Conservation (phyloP, 2,797 vertebrate species). For the Crenuchus spilurus region DNA sequence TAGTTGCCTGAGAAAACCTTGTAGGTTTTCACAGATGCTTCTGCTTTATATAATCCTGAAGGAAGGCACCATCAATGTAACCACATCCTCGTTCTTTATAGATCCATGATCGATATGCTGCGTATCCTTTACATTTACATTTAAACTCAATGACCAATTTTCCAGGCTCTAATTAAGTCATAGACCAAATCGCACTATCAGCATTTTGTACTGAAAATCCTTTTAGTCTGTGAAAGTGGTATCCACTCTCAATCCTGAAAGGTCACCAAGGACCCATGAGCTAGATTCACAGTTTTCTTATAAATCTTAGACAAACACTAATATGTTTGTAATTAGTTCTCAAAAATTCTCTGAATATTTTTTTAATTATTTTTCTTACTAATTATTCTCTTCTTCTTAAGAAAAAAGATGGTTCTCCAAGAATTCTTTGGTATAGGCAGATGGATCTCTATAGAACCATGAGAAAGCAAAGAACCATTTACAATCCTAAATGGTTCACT, state of each 20-base stretch:
- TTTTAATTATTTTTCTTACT: too few species aligned
- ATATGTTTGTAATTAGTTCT: too few species aligned
- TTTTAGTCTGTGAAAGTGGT: background rate
- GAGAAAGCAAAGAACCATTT: too few species aligned
- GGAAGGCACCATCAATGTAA: background rate
- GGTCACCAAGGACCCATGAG: background rate
- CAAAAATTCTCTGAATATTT: too few species aligned
- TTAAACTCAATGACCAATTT: constrained; percentile 1
- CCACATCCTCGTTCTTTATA: constrained; percentile 1
- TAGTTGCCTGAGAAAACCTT: background rate
- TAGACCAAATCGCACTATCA: background rate
- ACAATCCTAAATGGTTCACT: too few species aligned
- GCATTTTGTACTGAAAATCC: constrained; percentile 12
- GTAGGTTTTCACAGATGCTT: background rate
- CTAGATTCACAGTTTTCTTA: too few species aligned
- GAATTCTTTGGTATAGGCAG: too few species aligned
- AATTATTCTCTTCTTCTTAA: too few species aligned
- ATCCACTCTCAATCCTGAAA: background rate
- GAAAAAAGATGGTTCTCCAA: too few species aligned
- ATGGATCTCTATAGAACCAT: too few species aligned
- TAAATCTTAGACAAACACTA: too few species aligned
- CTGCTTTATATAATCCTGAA: background rate
- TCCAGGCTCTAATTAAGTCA: background rate
- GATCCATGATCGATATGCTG: background rate
- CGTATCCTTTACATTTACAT: background rate